Evolutionary conservation across 2,888 invertebrate species (phyloP).

Genomic region (Nemapogon koenigi): DNA sequence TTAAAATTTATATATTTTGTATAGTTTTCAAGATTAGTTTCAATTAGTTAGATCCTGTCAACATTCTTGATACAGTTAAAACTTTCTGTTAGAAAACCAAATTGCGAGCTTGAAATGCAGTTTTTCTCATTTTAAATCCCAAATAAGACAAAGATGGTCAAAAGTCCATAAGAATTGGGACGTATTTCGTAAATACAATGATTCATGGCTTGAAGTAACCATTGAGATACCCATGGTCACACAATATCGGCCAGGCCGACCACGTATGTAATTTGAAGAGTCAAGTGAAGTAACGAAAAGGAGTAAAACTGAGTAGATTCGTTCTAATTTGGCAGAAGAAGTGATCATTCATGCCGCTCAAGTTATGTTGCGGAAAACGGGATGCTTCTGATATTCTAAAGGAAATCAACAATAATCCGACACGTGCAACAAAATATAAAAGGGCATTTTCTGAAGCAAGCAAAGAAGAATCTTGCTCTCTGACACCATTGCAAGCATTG

Average conservation of each 20-base stretch:
- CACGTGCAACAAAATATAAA: slow-evolving; percentile 12
- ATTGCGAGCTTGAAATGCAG: slow-evolving; percentile 5
- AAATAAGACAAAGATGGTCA: background rate
- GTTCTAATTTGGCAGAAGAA: slow-evolving; percentile 1
- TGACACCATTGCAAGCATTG: slow-evolving; percentile 13
- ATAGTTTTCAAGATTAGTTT: background rate
- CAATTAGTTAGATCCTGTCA: background rate
- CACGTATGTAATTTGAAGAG: slow-evolving; percentile 14
- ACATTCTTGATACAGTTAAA: background rate
- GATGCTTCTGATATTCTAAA: slow-evolving; percentile 16
- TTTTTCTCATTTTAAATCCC: slow-evolving; percentile 1
- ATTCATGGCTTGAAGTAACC: background rate
- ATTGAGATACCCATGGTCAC: background rate
- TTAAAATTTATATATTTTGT: background rate
- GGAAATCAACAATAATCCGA: slow-evolving; percentile 14
- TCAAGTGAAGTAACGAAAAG: slow-evolving; percentile 17
- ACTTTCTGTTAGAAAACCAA: background rate
- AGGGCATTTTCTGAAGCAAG: slow-evolving; percentile 13
- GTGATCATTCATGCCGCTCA: slow-evolving; percentile 14
- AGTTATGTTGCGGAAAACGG: slow-evolving; percentile 13
- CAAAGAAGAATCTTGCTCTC: slow-evolving; percentile 11
- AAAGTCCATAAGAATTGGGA: background rate
- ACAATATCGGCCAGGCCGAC: slow-evolving; percentile 14
- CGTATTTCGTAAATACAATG: background rate
- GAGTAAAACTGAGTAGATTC: slow-evolving; percentile 15